phyloP scores from a whole-genome alignment of 1,140 invertebrate genomes.

The Atta texana region DNA sequence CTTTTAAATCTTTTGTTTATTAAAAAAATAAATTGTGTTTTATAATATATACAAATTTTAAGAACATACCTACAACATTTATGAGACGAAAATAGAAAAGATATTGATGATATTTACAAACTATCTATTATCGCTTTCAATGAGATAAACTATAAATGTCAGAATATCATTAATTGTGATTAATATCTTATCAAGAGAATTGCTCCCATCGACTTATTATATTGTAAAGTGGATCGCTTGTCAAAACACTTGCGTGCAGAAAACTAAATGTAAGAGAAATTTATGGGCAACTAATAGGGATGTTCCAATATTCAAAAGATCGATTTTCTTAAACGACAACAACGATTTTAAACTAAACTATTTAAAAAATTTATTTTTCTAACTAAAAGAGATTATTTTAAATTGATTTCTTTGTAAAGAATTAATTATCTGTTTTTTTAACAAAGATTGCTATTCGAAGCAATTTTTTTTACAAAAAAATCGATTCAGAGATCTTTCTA shows the following conservation, averaged over 20 bases:
- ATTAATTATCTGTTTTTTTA: no score
- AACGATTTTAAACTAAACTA: no score
- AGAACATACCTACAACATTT: neutral
- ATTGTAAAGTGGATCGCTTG: neutral
- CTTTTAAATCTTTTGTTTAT: neutral
- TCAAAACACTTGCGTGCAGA: slow-evolving; percentile 5
- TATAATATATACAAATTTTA: neutral
- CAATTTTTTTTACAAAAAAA: no score
- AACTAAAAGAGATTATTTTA: no score
- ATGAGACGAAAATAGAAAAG: neutral
- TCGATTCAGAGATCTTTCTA: no score
- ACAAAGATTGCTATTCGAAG: no score
- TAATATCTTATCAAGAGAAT: neutral
- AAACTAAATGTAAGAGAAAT: neutral
- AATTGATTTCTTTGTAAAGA: no score
- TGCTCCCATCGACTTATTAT: slow-evolving; percentile 19
- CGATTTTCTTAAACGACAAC: no score
- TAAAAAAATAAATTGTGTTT: neutral
- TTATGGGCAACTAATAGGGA: slow-evolving; percentile 12
- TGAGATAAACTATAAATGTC: neutral
- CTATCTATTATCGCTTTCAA: neutral
- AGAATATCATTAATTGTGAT: neutral
- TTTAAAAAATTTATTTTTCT: no score
- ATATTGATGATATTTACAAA: neutral
- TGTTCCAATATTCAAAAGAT: no score